Conservation (phyloP, 2,797 vertebrate species). For the Glossophaga mutica region DNA sequence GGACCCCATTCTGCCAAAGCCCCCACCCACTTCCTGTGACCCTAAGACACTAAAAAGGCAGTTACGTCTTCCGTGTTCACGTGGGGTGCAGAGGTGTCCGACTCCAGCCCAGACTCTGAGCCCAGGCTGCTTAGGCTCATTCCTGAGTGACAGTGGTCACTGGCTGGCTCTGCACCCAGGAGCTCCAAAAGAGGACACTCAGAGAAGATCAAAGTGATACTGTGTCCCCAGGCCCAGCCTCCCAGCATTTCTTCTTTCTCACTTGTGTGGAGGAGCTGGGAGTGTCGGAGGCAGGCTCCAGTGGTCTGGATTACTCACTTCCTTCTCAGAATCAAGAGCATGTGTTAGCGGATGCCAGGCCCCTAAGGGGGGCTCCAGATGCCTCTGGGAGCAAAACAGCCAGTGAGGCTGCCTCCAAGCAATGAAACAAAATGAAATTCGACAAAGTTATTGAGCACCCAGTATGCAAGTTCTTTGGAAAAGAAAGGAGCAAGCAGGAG, state of each 20-base stretch:
- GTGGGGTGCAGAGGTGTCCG: background rate
- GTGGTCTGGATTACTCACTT: background rate
- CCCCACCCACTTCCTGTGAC: background rate
- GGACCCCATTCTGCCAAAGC: background rate
- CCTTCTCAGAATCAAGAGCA: background rate
- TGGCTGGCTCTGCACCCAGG: background rate
- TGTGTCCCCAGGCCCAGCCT: fast-evolving
- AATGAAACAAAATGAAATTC: background rate
- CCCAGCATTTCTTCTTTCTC: background rate
- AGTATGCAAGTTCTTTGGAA: background rate
- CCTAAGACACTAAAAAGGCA: background rate
- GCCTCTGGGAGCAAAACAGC: background rate
- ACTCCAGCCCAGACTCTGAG: background rate
- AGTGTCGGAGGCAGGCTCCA: background rate
- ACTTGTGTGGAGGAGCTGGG: background rate
- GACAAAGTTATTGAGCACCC: background rate
- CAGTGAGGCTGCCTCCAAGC: no score
- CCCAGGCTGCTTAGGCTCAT: background rate
- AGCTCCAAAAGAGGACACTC: background rate
- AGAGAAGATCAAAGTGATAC: background rate
- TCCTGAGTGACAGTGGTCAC: background rate
- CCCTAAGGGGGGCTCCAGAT: fast-evolving
- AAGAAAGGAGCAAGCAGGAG: background rate
- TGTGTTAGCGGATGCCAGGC: background rate
- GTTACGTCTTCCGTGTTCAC: no score